Evolutionary conservation across 1,140 invertebrate species (phyloP).

Genomic region (Temnothorax curvispinosus): DNA sequence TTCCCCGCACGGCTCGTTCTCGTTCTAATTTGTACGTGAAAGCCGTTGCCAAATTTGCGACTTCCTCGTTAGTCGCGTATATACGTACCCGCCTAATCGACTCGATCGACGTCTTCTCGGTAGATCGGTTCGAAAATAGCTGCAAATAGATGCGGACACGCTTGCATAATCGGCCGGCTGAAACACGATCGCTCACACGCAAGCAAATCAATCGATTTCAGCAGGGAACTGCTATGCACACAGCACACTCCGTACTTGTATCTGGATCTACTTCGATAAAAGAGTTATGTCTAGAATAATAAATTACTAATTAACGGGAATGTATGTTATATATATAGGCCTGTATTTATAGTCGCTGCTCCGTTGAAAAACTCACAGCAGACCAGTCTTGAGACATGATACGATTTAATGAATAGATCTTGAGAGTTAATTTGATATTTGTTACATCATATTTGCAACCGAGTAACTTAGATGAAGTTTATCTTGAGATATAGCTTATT

Average conservation of each 20-base stretch:
- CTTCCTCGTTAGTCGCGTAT: slow-evolving; percentile 55
- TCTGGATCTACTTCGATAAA: neutral
- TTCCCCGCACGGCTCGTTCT: neutral
- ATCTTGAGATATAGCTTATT: neutral
- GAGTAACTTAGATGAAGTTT: neutral
- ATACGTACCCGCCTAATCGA: neutral
- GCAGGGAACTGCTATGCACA: neutral
- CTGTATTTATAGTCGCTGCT: neutral
- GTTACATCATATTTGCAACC: neutral
- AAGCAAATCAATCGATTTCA: slow-evolving; percentile 47
- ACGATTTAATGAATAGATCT: slow-evolving; percentile 16
- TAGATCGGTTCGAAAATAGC: neutral
- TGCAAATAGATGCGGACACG: neutral
- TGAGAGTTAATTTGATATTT: neutral
- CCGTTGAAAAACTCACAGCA: neutral
- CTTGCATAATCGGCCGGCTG: slow-evolving; percentile 31
- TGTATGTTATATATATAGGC: neutral
- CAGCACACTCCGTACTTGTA: slow-evolving; percentile 4
- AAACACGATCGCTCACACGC: slow-evolving; percentile 23
- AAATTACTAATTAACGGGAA: slow-evolving; percentile 18
- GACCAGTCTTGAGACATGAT: neutral
- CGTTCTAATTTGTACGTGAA: slow-evolving; percentile 40
- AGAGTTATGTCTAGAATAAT: slow-evolving; percentile 4
- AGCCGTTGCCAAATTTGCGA: slow-evolving; percentile 64
- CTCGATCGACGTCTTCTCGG: slow-evolving; percentile 53